Conservation (phyloP, 2,888 invertebrate species). For the Pseudanteris insignis region DNA sequence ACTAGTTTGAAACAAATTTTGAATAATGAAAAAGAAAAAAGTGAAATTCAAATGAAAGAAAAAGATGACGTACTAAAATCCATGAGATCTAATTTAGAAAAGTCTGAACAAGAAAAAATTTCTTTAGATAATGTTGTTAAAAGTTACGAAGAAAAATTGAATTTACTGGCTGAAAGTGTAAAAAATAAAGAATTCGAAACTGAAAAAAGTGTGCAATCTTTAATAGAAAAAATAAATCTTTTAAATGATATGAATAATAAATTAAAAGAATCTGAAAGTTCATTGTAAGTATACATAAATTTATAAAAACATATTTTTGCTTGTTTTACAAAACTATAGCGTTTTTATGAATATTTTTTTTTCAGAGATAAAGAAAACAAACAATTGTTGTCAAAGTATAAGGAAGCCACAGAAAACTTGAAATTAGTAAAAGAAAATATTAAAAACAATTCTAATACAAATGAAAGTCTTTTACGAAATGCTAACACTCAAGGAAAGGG, state of each 20-base stretch:
- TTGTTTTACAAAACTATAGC: too few species aligned
- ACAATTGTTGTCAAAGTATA: conserved; percentile 52
- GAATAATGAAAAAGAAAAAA: conserved; percentile 48
- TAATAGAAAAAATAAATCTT: conserved; percentile 54
- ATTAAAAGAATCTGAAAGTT: conserved; percentile 52
- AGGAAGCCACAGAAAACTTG: conserved; percentile 51
- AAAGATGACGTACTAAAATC: conserved; percentile 46
- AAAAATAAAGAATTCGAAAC: conserved; percentile 53
- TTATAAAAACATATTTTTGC: too few species aligned
- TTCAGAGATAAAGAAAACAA: conserved; percentile 59
- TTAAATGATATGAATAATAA: conserved; percentile 48
- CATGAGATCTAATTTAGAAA: conserved; percentile 50
- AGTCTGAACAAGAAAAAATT: conserved; percentile 64
- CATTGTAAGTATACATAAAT: conserved; percentile 55
- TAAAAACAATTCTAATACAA: conserved; percentile 56
- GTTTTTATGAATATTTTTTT: too few species aligned
- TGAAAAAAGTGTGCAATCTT: conserved; percentile 50
- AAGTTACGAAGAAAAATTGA: conserved; percentile 57
- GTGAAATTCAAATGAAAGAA: conserved; percentile 54
- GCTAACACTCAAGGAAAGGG: conserved; percentile 46
- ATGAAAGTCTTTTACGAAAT: conserved; percentile 40
- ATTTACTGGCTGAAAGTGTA: conserved; percentile 47
- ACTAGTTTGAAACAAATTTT: conserved; percentile 60
- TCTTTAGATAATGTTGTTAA: conserved; percentile 68
- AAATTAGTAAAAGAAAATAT: conserved; percentile 55